phyloP scores from a whole-genome alignment of 2,113 vertebrate genomes.

The Chrysochloris asiatica region DNA sequence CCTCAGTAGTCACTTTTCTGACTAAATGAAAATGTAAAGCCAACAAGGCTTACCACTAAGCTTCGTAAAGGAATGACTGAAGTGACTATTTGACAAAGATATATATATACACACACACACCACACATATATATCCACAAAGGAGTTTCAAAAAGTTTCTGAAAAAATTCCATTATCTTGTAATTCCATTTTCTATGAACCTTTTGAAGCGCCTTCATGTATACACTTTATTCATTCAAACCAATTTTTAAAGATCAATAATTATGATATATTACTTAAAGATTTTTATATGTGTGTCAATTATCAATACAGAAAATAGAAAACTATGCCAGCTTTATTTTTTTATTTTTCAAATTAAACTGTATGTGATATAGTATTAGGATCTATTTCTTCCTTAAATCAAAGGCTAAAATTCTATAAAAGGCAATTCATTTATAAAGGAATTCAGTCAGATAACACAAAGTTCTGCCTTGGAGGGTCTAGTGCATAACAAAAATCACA shows the following conservation, averaged over 20 bases:
- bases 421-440: not conserved
- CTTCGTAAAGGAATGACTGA: not conserved
- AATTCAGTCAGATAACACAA: not conserved
- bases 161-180: too few relatives aligned
- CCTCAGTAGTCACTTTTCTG: not conserved
- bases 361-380: too few relatives aligned
- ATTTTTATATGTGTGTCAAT: not conserved
- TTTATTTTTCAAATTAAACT: not conserved
- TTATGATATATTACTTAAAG: not conserved
- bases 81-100: not conserved
- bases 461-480: not conserved
- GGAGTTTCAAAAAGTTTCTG: too few relatives aligned
- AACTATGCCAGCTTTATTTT: not conserved
- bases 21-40: not conserved
- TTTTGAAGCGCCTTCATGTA: too few relatives aligned
- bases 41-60: not conserved
- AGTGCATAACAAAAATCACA: slow-evolving; percentile 11
- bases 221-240: not conserved
- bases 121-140: not conserved
- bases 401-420: not conserved
- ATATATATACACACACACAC: not conserved
- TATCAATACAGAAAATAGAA: not conserved
- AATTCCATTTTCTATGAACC: too few relatives aligned
- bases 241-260: not conserved
- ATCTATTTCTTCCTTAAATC: not conserved